Conservation (phyloP, 2,888 invertebrate genomes). For the Ceratothoa steindachneri region DNA sequence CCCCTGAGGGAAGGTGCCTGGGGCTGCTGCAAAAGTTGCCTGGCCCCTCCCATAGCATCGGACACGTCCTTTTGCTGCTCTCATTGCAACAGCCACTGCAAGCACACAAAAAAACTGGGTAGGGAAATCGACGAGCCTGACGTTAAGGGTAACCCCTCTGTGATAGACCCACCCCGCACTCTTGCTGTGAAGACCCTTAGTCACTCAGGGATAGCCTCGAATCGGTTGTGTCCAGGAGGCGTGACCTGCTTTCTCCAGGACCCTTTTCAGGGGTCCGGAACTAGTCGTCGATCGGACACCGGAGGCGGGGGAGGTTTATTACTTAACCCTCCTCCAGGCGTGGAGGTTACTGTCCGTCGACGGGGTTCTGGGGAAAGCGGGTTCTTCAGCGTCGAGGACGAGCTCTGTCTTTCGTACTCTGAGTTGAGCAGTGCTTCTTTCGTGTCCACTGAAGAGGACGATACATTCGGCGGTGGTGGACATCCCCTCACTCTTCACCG, state of each 20-base stretch:
- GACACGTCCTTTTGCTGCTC: background rate
- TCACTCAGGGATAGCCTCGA: no score
- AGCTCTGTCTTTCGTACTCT: constrained; percentile 65
- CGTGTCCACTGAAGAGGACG: constrained; percentile 50
- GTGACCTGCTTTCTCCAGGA: no score
- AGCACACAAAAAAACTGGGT: background rate
- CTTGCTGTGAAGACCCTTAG: background rate
- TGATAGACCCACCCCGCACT: background rate
- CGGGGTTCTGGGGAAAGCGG: constrained; percentile 84
- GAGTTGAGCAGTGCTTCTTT: constrained; percentile 52
- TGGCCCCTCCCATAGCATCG: background rate
- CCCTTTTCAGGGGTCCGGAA: constrained; percentile 11
- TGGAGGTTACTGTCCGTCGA: constrained; percentile 57
- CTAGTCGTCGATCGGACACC: constrained; percentile 29
- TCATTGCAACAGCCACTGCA: background rate
- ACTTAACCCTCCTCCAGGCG: constrained; percentile 1
- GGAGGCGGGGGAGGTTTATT: constrained; percentile 26
- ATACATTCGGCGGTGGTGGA: constrained; percentile 57
- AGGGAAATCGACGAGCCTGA: background rate
- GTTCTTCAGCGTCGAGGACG: constrained; percentile 76
- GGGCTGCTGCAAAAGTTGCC: background rate
- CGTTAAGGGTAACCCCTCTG: background rate
- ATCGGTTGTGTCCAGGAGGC: background rate
- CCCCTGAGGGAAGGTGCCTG: no score
- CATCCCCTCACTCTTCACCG: constrained; percentile 62